phyloP scores from a whole-genome alignment of 1,140 invertebrate species.

The Aphaenogaster floridana region DNA sequence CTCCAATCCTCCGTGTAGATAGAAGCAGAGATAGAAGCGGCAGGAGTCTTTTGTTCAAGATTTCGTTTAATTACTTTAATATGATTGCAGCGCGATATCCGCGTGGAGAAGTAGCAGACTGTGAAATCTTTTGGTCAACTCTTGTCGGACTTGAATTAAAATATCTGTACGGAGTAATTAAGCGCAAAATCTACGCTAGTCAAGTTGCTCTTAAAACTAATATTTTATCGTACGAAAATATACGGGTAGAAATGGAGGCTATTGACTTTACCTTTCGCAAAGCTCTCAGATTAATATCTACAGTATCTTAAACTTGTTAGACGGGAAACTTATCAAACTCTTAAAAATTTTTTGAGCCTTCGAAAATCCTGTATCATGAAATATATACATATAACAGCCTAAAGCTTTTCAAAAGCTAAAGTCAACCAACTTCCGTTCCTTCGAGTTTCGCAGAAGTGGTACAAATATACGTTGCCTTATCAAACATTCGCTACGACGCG shows the following conservation, averaged over 20 bases:
- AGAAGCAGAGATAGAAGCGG: background rate
- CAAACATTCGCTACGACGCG: background rate
- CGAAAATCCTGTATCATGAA: background rate
- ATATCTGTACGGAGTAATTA: background rate
- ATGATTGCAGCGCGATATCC: slow-evolving; percentile 41
- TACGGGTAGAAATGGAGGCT: background rate
- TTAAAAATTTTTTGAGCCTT: slow-evolving; percentile 1
- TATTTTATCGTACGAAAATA: slow-evolving; percentile 17
- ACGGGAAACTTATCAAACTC: background rate
- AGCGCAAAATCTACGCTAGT: background rate
- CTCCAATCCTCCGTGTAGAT: slow-evolving; percentile 1
- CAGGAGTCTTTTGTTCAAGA: background rate
- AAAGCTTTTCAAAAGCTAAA: background rate
- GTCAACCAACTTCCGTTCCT: slow-evolving; percentile 8
- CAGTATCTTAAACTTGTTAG: background rate
- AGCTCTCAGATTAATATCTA: background rate
- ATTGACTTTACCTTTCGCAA: slow-evolving; percentile 28
- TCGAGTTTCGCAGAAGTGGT: background rate
- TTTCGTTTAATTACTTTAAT: slow-evolving; percentile 53
- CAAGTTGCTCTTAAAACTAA: background rate
- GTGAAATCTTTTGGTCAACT: slow-evolving; percentile 32
- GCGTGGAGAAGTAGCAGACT: background rate
- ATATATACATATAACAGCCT: background rate
- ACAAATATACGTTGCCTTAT: background rate
- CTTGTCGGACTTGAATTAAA: slow-evolving; percentile 17